A percentile compares a stretch with the other conserved stretches of the same genome.
phyloP scores from a whole-genome alignment of 1,140 invertebrate genomes.

The Gryllus bimaculatus region DNA sequence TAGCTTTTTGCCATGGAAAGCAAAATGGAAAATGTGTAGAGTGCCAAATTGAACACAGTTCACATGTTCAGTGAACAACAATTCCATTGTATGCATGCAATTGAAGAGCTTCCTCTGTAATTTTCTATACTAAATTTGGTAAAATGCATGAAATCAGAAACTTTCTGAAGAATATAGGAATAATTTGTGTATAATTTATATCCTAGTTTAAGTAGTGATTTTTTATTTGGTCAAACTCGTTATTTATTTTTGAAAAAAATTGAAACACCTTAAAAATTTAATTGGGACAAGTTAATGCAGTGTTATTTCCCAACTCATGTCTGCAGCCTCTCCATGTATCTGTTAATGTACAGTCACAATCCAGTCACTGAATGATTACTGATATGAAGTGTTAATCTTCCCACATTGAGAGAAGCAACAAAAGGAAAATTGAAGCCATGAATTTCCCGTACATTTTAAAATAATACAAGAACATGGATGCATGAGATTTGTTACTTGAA shows the following conservation, averaged over 20 bases:
- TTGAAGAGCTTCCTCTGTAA: no score
- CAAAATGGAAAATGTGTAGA: neutral
- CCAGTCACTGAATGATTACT: neutral
- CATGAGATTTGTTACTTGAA: neutral
- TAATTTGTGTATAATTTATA: neutral
- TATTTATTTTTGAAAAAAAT: neutral
- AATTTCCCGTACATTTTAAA: neutral
- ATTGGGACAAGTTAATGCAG: neutral
- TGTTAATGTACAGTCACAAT: neutral
- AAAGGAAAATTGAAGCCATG: neutral
- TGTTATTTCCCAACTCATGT: neutral
- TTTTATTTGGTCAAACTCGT: neutral
- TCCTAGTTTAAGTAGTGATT: neutral
- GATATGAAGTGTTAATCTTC: neutral
- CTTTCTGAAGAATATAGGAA: neutral
- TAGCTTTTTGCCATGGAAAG: neutral
- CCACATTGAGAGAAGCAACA: neutral
- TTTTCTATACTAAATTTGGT: no score
- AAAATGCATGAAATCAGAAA: neutral
- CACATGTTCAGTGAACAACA: neutral
- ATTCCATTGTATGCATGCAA: neutral
- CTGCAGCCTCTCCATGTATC: neutral
- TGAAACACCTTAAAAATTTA: no score
- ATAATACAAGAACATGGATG: neutral
- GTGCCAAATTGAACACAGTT: neutral